Evolutionary conservation across 2,797 vertebrate genomes (phyloP), one percentile per base, ranked within the genome.

Genomic region (Rhadinocentrus ornatus): DNA sequence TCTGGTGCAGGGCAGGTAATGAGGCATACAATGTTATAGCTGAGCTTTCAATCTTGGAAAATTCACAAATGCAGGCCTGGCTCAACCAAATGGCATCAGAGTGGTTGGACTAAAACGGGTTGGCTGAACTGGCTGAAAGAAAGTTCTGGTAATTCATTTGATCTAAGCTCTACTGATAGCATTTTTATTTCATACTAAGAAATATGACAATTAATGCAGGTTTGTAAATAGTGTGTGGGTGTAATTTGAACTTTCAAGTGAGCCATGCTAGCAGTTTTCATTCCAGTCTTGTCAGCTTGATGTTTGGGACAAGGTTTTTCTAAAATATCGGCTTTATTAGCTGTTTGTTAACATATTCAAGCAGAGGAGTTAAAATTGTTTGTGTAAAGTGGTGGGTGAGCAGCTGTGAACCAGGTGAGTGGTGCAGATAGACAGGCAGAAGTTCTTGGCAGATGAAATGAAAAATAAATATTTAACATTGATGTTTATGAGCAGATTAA

Each of bases 21-120:
- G n/a, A 62, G 31, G 57, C 57, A 44, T 37, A 54, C 60, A 15
- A 55, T 55, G 53, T 29, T 55, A 29, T 29, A 10, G 46, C 46
- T 31, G 34, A 73, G 56, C 32, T 2, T 66, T 81, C 79, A 61
- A 72, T 27, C 64, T 63, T 46, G 57, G 12, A 75, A 68, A 65
- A 71, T 27, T 31, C 4, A 64, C 53, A n/a, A 61, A 22, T 63
- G 65, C 52, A 61, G 52, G 22, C 66, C 27, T 22, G 34, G n/a
- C 34, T 35, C 53, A 75, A 56, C 66, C 37, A 32, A 18, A 24
- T 56, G 39, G 44, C 22, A 16, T 29, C 27, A 2, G 20, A n/a
- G 20, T 32, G 24, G 13, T 57, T 13, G 52, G 66, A 69, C 29
- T 7, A 54, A 59, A 57, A 34, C 26, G 58, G 27, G 12, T 63